Percentiles rank a stretch among this genome's conserved stretches.
phyloP scores from a whole-genome alignment of 2,113 vertebrate species.

The Mohoua ochrocephala region DNA sequence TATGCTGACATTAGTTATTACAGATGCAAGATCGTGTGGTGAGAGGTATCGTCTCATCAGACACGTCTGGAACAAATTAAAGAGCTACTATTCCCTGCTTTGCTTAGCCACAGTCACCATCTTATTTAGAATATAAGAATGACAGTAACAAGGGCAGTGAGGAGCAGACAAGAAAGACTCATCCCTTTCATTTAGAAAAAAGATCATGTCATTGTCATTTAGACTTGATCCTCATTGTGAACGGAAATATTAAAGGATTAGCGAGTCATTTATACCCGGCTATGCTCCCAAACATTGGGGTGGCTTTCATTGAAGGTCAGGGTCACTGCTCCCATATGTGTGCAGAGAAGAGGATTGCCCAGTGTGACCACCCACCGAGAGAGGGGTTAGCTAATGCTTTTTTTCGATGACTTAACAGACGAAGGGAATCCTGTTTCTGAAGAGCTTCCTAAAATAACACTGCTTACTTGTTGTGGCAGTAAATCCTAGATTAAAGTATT shows the following conservation, averaged over 20 bases:
- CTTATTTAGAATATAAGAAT: not conserved
- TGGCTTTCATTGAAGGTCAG: not conserved
- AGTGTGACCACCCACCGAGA: not conserved
- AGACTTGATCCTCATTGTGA: slow-evolving; percentile 5
- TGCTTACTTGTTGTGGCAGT: not conserved
- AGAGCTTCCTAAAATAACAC: slow-evolving; percentile 23
- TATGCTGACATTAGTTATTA: not conserved
- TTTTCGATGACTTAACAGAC: slow-evolving; percentile 3
- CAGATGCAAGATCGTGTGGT: not conserved
- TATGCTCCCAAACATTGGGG: not conserved
- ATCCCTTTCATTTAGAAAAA: not conserved
- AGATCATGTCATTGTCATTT: slow-evolving; percentile 53
- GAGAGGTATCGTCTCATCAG: not conserved
- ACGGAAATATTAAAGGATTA: slow-evolving; percentile 60
- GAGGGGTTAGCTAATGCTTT: not conserved
- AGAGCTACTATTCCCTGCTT: not conserved
- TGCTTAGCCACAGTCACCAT: not conserved
- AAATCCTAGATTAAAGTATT: not conserved
- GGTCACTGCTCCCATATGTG: not conserved
- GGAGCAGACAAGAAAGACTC: not conserved
- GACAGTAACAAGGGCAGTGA: not conserved
- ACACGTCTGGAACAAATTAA: not conserved
- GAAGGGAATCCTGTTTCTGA: not conserved
- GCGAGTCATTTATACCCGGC: slow-evolving; percentile 38
- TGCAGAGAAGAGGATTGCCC: not conserved